Base-by-base conservation (phyloP, 2,888 invertebrate genomes). In the Noctua pronuba region DNA sequence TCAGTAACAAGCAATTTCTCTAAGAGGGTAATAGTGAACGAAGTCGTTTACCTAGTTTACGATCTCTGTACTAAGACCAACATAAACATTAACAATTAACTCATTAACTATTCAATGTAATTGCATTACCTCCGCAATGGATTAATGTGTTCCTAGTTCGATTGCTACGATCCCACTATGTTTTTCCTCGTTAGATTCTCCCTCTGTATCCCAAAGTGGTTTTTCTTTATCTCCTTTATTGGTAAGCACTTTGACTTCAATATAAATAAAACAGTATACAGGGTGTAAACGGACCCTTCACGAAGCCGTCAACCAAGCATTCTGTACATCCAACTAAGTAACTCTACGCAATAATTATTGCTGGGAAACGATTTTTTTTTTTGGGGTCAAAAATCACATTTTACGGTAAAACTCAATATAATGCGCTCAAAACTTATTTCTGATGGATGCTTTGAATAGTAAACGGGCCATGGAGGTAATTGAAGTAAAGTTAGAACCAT, bases 61-160 rank as follows among this genome's bases (percentile, higher is more conserved):
- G 88, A 81, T 74, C 72, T 46, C 49, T 64, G 69, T 75, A 77
- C 79, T 80, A 85, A 85, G 75, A 78, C 71, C 62, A 78, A 66
- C 74, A 80, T 83, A 77, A 88, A 86, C 83, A 86, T 81, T 83
- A 86, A 81, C 77, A 88, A 88, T 86, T 88, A 88, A 88, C 86
- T 83, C 85, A 88, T 86, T 86, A 85, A 83, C 80, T 83, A 88
- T 88, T 83, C 83, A 86, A 79, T 75, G 86, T 86, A 86, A 86
- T 86, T 86, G 81, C 79, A 81, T 86, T 88, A 81, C 77, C 86
- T 75, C 77, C 77, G 69, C 79, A 88, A 79, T 81, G 66, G 83
- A 86, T 86, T 83, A 86, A 86, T 87, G 85, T 73, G 83, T 83
- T 86, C 60, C 73, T 52, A n/a, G 84, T 80, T 82, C 82, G 79